phyloP scores from a whole-genome alignment of 2,888 invertebrate species.

The Thymelicus acteon region DNA sequence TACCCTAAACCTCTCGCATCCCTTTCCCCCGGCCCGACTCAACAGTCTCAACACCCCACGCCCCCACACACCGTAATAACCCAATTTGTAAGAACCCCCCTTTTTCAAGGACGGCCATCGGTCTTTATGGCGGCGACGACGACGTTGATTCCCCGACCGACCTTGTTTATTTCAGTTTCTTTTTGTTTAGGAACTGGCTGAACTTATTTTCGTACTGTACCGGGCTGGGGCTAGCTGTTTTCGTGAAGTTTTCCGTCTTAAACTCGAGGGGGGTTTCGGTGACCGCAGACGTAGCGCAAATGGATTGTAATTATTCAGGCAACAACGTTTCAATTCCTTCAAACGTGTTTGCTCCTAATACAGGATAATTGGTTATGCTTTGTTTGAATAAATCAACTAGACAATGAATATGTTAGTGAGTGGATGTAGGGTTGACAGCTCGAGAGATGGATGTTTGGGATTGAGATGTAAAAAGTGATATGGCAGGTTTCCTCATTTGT shows the following conservation, averaged over 20 bases:
- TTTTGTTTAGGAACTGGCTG: conserved; percentile 83
- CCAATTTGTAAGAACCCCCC: conserved; percentile 86
- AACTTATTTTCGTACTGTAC: conserved; percentile 79
- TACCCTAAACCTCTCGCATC: conserved; percentile 49
- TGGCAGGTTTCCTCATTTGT: conserved; percentile 72
- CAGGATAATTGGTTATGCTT: conserved; percentile 28
- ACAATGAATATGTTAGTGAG: conserved; percentile 22
- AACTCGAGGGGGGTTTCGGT: neutral
- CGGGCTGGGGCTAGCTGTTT: conserved; percentile 68
- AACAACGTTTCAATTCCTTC: conserved; percentile 22
- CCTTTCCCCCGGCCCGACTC: conserved; percentile 68
- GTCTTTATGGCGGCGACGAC: conserved; percentile 84
- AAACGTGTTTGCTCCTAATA: conserved; percentile 15
- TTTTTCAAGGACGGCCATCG: conserved; percentile 85
- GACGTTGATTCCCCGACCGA: conserved; percentile 80
- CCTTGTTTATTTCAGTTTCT: conserved; percentile 85
- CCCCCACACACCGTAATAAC: conserved; percentile 82
- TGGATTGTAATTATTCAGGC: conserved; percentile 27
- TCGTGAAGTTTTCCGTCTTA: conserved; percentile 56
- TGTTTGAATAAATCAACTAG: conserved; percentile 30
- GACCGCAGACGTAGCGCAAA: conserved; percentile 29
- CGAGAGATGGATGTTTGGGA: neutral
- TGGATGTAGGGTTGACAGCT: conserved; percentile 6
- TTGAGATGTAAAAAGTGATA: conserved; percentile 42
- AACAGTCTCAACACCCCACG: conserved; percentile 72